phyloP scores from a whole-genome alignment of 2,113 vertebrate genomes.

The Hippocampus comes region DNA sequence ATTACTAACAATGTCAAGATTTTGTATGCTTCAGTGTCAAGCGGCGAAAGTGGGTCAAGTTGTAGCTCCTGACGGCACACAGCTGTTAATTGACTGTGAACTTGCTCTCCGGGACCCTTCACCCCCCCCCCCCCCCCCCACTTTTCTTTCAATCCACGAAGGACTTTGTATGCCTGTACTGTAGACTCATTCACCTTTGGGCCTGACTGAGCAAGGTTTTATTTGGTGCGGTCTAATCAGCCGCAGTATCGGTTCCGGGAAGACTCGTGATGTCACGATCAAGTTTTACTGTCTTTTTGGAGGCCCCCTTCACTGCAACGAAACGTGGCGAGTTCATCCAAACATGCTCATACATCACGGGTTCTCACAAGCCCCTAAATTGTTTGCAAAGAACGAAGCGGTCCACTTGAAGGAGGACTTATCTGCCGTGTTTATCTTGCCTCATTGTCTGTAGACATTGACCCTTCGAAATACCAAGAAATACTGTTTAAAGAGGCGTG shows the following conservation, averaged over 20 bases:
- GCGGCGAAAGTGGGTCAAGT: not conserved
- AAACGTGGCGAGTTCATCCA: not conserved
- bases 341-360: not conserved
- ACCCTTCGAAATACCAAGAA: not conserved
- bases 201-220: not conserved
- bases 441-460: not conserved
- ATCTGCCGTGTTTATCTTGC: not conserved
- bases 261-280: not conserved
- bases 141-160: not conserved
- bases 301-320: not conserved
- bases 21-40: not conserved
- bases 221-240: not conserved
- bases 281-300: not conserved
- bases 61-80: not conserved
- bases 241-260: not conserved
- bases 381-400: not conserved
- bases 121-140: accelerated
- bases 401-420: not conserved
- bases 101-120: not conserved
- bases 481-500: not conserved
- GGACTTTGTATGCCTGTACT: not conserved
- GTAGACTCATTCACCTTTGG: not conserved
- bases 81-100: not conserved
- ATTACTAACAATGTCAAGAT: not conserved
- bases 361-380: not conserved